phyloP scores from a whole-genome alignment of 1,140 invertebrate species.

The Achatina immaculata region DNA sequence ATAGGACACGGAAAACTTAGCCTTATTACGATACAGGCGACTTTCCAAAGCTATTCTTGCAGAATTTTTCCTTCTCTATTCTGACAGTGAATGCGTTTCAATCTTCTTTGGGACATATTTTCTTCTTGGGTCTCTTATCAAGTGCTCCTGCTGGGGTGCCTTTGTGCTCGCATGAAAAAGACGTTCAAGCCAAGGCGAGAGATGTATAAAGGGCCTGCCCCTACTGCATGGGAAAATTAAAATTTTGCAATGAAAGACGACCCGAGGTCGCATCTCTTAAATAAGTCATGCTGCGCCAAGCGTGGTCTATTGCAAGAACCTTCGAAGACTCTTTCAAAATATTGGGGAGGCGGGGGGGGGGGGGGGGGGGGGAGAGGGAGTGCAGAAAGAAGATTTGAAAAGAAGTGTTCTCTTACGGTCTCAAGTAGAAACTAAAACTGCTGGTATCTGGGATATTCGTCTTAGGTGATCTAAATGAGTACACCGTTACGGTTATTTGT shows the following conservation, averaged over 20 bases:
- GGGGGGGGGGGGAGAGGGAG: not conserved
- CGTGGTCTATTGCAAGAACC: not conserved
- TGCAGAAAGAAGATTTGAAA: not conserved
- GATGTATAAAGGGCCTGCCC: constrained; percentile 22
- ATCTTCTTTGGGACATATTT: constrained; percentile 7
- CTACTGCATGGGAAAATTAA: constrained; percentile 31
- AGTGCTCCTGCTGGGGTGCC: not conserved
- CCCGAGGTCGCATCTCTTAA: constrained; percentile 4
- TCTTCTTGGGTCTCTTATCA: constrained; percentile 11
- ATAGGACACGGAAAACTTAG: not conserved
- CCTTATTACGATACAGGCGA: constrained; percentile 7
- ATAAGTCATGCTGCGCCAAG: constrained; percentile 17
- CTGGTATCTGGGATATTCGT: not conserved
- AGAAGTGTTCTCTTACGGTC: constrained; percentile 16
- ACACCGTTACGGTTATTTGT: constrained; percentile 18
- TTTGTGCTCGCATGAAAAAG: constrained; percentile 15
- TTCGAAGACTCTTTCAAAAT: not conserved
- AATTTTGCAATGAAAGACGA: constrained; percentile 31
- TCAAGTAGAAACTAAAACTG: not conserved
- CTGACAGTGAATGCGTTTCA: constrained; percentile 1
- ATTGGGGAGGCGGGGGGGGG: too few relatives aligned
- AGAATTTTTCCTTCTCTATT: not conserved
- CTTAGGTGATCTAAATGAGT: not conserved
- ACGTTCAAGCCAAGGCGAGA: not conserved
- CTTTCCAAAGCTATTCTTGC: not conserved